Evolutionary conservation across 2,113 vertebrate genomes (phyloP).

Genomic region (Takifugu bimaculatus): DNA sequence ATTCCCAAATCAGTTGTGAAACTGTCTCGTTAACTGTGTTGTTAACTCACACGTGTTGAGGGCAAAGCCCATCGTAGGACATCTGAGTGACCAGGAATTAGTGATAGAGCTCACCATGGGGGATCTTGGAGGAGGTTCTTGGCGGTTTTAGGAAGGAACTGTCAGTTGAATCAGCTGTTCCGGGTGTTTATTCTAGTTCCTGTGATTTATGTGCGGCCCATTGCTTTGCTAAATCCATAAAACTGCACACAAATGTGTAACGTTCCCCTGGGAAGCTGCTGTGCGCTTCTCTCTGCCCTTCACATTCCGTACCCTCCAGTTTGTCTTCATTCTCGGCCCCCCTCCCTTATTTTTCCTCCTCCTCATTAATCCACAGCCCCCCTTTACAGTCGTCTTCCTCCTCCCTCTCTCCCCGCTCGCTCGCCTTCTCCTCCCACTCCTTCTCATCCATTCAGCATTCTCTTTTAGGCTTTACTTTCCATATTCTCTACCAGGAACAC

Average conservation of each 20-base stretch:
- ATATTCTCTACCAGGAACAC: slow-evolving; percentile 1
- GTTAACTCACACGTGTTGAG: too few relatives aligned
- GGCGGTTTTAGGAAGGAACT: too few relatives aligned
- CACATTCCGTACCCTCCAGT: background rate
- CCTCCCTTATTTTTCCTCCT: background rate
- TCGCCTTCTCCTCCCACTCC: background rate
- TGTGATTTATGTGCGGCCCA: too few relatives aligned
- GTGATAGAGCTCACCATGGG: too few relatives aligned
- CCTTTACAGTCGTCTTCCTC: background rate
- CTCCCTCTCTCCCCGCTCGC: background rate
- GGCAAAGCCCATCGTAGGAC: too few relatives aligned
- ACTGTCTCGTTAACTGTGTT: slow-evolving; percentile 4
- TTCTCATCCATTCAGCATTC: slow-evolving; percentile 4
- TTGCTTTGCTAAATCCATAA: too few relatives aligned
- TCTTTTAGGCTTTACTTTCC: background rate
- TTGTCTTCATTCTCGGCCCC: background rate
- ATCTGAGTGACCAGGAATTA: too few relatives aligned
- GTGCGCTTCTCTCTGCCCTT: background rate
- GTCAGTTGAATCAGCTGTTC: too few relatives aligned
- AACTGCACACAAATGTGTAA: too few relatives aligned
- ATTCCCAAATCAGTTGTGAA: slow-evolving; percentile 12
- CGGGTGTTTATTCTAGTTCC: too few relatives aligned
- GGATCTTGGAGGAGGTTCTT: too few relatives aligned
- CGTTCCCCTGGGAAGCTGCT: too few relatives aligned
- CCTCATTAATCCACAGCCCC: background rate